A percentile compares a stretch with the other conserved stretches of the same genome.
Conservation (phyloP, 1,140 invertebrate species). For the Leguminivora glycinivorella region DNA sequence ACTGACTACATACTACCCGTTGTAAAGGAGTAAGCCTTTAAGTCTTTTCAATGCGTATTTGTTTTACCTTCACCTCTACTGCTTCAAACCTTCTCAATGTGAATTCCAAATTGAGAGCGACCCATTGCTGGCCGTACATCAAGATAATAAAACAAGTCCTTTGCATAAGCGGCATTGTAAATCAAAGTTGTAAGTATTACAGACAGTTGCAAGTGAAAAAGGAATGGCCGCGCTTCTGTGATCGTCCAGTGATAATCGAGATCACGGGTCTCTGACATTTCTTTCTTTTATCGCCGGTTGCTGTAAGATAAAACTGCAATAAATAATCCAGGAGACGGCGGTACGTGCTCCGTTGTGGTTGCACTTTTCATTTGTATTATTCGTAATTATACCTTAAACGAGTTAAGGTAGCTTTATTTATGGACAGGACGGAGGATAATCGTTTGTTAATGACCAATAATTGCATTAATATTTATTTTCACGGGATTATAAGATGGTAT, state of each 20-base stretch:
- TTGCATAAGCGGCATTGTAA: background rate
- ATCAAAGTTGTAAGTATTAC: background rate
- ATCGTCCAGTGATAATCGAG: slow-evolving; percentile 71
- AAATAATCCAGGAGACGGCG: slow-evolving; percentile 65
- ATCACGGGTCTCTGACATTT: slow-evolving; percentile 68
- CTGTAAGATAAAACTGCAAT: slow-evolving; percentile 71
- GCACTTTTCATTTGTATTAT: slow-evolving; percentile 69
- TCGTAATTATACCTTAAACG: slow-evolving; percentile 62
- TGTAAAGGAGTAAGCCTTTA: slow-evolving; percentile 53
- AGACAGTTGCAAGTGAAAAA: background rate
- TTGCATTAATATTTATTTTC: slow-evolving; percentile 44
- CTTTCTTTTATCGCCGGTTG: slow-evolving; percentile 73
- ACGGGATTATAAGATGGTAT: slow-evolving; percentile 1
- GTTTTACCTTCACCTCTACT: slow-evolving; percentile 49
- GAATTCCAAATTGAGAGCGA: background rate
- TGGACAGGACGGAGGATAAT: slow-evolving; percentile 56
- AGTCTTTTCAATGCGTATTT: slow-evolving; percentile 65
- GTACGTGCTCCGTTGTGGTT: slow-evolving; percentile 62
- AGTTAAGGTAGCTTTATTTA: slow-evolving; percentile 56
- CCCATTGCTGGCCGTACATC: slow-evolving; percentile 41
- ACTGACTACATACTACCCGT: slow-evolving; percentile 64
- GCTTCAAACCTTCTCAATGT: background rate
- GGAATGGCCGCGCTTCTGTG: slow-evolving; percentile 49
- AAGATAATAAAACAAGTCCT: background rate
- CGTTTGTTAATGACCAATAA: slow-evolving; percentile 56